phyloP scores from a whole-genome alignment of 2,888 invertebrate species.

The Syritta pipiens region DNA sequence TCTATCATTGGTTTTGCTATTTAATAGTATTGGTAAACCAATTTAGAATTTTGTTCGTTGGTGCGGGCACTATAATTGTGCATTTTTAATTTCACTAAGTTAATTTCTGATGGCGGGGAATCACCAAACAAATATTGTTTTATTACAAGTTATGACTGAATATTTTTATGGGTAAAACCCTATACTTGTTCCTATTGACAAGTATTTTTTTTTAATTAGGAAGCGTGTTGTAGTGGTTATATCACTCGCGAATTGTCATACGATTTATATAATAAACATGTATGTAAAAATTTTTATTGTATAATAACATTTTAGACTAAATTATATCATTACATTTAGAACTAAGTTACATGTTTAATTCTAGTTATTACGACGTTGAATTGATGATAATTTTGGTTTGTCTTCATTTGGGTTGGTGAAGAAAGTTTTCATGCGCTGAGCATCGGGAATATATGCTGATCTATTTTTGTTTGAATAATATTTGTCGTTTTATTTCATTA shows the following conservation, averaged over 20 bases:
- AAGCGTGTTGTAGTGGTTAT: conserved; percentile 76
- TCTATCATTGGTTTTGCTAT: conserved; percentile 45
- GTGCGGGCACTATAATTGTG: conserved; percentile 68
- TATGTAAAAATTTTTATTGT: conserved; percentile 67
- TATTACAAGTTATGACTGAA: conserved; percentile 61
- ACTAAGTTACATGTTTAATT: conserved; percentile 53
- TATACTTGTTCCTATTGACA: conserved; percentile 37
- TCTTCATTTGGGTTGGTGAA: conserved; percentile 38
- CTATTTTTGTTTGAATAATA: conserved; percentile 30
- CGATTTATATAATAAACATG: conserved; percentile 69
- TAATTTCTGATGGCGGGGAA: conserved; percentile 38
- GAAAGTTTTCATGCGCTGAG: conserved; percentile 46
- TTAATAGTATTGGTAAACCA: conserved; percentile 50
- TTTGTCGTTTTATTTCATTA: conserved; percentile 45
- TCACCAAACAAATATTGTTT: conserved; percentile 52
- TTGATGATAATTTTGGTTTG: conserved; percentile 44
- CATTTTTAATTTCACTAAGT: conserved; percentile 44
- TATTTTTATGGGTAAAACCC: conserved; percentile 63
- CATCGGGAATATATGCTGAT: conserved; percentile 52
- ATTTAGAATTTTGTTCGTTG: conserved; percentile 66
- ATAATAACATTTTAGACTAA: conserved; percentile 63
- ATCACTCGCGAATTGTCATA: conserved; percentile 72
- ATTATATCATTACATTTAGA: conserved; percentile 57
- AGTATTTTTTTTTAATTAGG: conserved; percentile 70
- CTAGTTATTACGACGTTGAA: conserved; percentile 44